Conservation (phyloP, 2,888 invertebrate genomes). For the Priocnemis perturbator region DNA sequence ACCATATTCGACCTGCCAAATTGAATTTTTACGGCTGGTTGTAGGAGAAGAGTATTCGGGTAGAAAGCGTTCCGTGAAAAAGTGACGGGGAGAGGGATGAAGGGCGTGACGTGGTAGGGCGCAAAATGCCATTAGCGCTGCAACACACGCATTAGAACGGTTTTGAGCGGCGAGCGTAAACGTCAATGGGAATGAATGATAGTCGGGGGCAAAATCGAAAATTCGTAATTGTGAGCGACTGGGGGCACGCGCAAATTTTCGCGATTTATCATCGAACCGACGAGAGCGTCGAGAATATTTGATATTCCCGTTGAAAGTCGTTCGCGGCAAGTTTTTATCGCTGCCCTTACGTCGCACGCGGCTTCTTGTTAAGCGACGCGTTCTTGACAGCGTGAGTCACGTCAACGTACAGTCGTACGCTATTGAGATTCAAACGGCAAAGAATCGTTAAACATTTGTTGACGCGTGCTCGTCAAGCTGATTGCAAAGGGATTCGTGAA, state of each 20-base stretch:
- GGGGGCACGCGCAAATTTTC: constrained; percentile 14
- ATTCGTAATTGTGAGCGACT: constrained; percentile 11
- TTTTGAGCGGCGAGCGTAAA: background rate
- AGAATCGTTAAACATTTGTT: too few species aligned
- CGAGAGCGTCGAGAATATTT: too few species aligned
- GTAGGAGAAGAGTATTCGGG: constrained; percentile 10
- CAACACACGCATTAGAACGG: constrained; percentile 2
- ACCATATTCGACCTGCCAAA: constrained; percentile 26
- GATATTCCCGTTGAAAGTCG: too few species aligned
- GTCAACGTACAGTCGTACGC: too few species aligned
- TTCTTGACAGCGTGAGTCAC: too few species aligned
- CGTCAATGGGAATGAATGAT: constrained; percentile 11
- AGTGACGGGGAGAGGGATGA: constrained; percentile 15
- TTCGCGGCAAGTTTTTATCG: too few species aligned
- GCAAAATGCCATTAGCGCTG: background rate
- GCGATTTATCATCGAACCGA: background rate
- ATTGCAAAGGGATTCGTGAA: too few species aligned
- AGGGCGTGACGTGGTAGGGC: background rate
- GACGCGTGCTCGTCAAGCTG: too few species aligned
- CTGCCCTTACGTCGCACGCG: too few species aligned
- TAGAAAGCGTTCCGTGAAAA: constrained; percentile 21
- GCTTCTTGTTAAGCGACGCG: too few species aligned
- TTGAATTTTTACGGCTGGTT: constrained; percentile 31
- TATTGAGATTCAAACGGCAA: too few species aligned
- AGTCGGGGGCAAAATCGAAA: constrained; percentile 12